Evolutionary conservation across 2,888 invertebrate genomes (phyloP).

Genomic region (Trachelus troglodyta): DNA sequence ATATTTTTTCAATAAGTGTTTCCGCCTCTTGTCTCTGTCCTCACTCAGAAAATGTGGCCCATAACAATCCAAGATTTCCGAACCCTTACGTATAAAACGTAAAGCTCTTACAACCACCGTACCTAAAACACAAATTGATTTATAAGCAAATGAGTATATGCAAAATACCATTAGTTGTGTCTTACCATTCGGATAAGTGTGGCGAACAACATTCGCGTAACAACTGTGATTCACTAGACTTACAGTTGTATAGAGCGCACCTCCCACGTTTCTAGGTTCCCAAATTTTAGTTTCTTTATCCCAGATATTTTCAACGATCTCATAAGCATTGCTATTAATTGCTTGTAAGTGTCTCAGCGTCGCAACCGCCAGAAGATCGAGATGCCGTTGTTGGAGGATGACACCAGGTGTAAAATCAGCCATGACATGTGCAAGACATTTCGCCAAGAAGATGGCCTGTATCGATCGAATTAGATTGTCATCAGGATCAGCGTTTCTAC

Average conservation of each 20-base stretch:
- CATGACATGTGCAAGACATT: constrained; percentile 54
- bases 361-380: constrained; percentile 52
- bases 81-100: constrained; percentile 60
- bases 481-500: constrained; percentile 45
- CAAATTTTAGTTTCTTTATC: constrained; percentile 46
- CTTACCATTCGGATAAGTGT: constrained; percentile 58
- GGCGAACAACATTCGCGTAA: constrained; percentile 65
- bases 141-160: constrained; percentile 4
- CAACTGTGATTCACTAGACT: constrained; percentile 68
- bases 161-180: neutral
- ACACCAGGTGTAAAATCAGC: constrained; percentile 28
- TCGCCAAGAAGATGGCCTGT: constrained; percentile 62
- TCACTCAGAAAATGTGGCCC: constrained; percentile 65
- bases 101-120: constrained; percentile 54
- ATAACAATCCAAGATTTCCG: constrained; percentile 67
- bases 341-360: constrained; percentile 65
- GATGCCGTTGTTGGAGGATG: constrained; percentile 32
- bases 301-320: constrained; percentile 62
- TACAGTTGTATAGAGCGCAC: constrained; percentile 66
- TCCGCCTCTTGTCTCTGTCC: constrained; percentile 50
- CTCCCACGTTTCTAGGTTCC: constrained; percentile 62
- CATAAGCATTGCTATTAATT: constrained; percentile 68
- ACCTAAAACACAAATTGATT: constrained; percentile 41
- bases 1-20: constrained; percentile 62
- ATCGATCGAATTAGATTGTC: constrained; percentile 61